A percentile compares a stretch with the other conserved stretches of the same genome.
Conservation (phyloP, 1,140 invertebrate species). For the Aphaenogaster floridana region DNA sequence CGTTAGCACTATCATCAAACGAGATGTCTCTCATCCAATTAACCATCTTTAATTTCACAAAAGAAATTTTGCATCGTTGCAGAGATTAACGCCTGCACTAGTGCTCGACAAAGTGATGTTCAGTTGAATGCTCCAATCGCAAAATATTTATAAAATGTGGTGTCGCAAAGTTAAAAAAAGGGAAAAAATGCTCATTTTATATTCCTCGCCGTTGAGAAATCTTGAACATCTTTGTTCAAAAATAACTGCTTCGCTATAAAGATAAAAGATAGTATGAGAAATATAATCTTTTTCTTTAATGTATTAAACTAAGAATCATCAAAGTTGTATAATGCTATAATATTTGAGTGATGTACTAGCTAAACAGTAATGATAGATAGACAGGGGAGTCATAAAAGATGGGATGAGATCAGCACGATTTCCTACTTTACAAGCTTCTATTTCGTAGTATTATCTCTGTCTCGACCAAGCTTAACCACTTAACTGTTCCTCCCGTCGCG, state of each 20-base stretch:
- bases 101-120: constrained; percentile 76
- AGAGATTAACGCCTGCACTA: constrained; percentile 63
- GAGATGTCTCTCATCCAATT: constrained; percentile 79
- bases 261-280: not conserved
- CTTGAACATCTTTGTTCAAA: not conserved
- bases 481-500: not conserved
- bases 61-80: constrained; percentile 73
- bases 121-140: constrained; percentile 67
- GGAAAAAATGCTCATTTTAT: not conserved
- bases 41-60: constrained; percentile 79
- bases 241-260: not conserved
- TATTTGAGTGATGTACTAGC: not conserved
- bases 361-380: not conserved
- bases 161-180: constrained; percentile 10
- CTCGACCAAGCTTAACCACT: not conserved
- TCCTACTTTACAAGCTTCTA: constrained; percentile 5
- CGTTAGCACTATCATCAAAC: constrained; percentile 52
- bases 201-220: not conserved
- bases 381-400: not conserved
- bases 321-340: not conserved
- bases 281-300: not conserved
- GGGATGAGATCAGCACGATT: not conserved
- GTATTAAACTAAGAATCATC: not conserved
- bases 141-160: constrained; percentile 57
- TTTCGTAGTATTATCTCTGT: not conserved